A percentile compares a stretch with the other conserved stretches of the same genome.
These are phyloP conservation scores for Drosophila kanapiae DNA, from an alignment of 1,140 invertebrate genomes.

Conservation along the genomic window DNA sequence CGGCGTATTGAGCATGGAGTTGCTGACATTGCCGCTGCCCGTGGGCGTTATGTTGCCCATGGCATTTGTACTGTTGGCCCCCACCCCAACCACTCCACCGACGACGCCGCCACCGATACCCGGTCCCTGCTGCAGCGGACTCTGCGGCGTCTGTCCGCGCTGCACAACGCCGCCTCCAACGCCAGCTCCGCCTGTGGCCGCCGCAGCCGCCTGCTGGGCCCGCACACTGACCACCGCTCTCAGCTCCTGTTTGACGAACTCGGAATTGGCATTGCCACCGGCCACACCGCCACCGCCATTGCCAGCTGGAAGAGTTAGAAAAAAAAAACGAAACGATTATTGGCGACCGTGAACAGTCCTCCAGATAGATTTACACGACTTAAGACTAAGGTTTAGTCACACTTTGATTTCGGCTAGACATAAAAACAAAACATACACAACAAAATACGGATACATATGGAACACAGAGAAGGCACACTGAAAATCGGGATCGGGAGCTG, in stretches of 20 bases:
- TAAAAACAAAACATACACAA: constrained; percentile 50
- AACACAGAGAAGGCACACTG: constrained; percentile 36
- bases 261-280: constrained; percentile 86
- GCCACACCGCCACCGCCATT: constrained; percentile 46
- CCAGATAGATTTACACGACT: constrained; percentile 15
- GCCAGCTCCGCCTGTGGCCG: constrained; percentile 58
- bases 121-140: constrained; percentile 76
- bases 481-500: constrained; percentile 16
- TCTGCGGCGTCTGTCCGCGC: constrained; percentile 79
- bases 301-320: constrained; percentile 64
- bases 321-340: neutral
- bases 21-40: constrained; percentile 60
- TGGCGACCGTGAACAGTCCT: constrained; percentile 2
- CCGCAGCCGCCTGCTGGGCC: constrained; percentile 87
- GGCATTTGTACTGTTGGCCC: constrained; percentile 78
- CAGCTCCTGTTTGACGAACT: constrained; percentile 95
- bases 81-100: constrained; percentile 39
- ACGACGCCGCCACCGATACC: constrained; percentile 52
- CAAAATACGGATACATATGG: constrained; percentile 40
- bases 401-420: constrained; percentile 45
- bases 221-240: constrained; percentile 94
- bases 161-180: constrained; percentile 49
- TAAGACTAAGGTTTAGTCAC: constrained; percentile 64
- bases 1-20: constrained; percentile 77
- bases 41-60: constrained; percentile 71